Base-by-base conservation (phyloP, 2,888 invertebrate genomes). In the Polyommatus iphigenia region DNA sequence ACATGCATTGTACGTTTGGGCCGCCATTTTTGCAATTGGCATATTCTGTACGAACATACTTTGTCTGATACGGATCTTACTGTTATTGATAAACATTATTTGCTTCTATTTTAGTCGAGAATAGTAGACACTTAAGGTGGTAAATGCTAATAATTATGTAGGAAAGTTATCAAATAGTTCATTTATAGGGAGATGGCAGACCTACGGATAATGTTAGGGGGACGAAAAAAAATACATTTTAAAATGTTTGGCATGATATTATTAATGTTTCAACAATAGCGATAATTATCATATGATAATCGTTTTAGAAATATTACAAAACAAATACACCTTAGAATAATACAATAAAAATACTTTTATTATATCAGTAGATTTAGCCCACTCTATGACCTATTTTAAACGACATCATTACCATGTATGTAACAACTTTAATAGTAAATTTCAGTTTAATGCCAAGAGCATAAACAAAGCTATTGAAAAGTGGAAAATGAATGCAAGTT, bases 1-100 rank as follows among this genome's bases (percentile, higher is more conserved):
- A 85, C 86, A 85, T 85, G 79, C 80, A 79, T 79, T 78, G 80
- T 82, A 79, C 76, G 80, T 80, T 81, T 79, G 78, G 80, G 79
- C 77, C 77, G 78, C 77, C 71, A 80, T 76, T 80, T 29, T 78
- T 75, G 75, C 75, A 54, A 75, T 67, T 32, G 67, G 67, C 67
- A 29, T 32, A 18, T 67, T 32, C 15, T 0, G 32, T 67, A 67
- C 29, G 67, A 15, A 32, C 67, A 67, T 67, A 67, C 67, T 67
- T 67, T 32, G 67, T 67, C 67, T 29, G 67, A 67, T 67, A 67
- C 18, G 2, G 29, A 32, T 67, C 67, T 67, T 24, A 62, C 32
- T 32, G 15, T 67, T 67, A 67, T 67, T 67, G 67, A 67, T 29
- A 67, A 67, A 32, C 29, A 62, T 62, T 62, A 59, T 54, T 54